A percentile compares a stretch with the other conserved stretches of the same genome.
phyloP scores from a whole-genome alignment of 2,113 vertebrate genomes.

The Apteryx owenii region DNA sequence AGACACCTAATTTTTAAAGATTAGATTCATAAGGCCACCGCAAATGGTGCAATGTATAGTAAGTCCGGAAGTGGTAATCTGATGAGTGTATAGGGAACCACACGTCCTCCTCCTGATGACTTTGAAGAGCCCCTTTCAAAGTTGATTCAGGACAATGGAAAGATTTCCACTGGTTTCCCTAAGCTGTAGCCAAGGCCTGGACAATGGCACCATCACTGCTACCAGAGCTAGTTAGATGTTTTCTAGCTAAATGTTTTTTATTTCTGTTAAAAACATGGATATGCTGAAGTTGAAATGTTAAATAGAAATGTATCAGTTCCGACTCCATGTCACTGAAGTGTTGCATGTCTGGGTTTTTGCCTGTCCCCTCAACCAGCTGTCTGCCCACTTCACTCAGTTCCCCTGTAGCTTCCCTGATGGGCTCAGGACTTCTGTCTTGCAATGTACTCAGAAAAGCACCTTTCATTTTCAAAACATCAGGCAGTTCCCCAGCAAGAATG shows the following conservation, averaged over 20 bases:
- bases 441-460: background rate
- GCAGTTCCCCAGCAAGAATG: background rate
- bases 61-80: background rate
- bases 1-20: background rate
- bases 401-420: background rate
- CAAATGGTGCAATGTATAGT: fast-evolving
- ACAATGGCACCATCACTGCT: background rate
- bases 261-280: background rate
- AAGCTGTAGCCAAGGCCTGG: background rate
- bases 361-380: background rate
- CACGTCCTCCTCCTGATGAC: background rate
- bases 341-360: background rate
- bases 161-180: background rate
- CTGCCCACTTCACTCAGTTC: background rate
- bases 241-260: background rate
- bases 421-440: background rate
- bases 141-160: background rate
- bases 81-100: background rate
- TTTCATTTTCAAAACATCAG: background rate
- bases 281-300: background rate
- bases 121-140: background rate
- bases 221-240: background rate
- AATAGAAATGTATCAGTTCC: background rate
- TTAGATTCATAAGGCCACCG: background rate
- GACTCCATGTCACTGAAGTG: fast-evolving